phyloP scores from a whole-genome alignment of 2,113 vertebrate genomes.

The Numenius arquata region DNA sequence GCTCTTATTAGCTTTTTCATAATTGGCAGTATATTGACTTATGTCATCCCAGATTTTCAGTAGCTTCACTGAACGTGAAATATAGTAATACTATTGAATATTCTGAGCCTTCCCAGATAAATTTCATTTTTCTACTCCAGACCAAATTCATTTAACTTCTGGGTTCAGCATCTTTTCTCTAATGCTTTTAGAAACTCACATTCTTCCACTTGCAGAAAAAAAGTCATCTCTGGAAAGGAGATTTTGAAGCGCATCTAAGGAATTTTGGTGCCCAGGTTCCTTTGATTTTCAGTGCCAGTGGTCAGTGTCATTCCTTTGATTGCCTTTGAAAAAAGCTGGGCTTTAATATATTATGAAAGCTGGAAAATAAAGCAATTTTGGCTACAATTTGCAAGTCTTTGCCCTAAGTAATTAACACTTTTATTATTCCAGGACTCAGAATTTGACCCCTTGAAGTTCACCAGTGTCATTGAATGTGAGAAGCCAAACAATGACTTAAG shows the following conservation, averaged over 20 bases:
- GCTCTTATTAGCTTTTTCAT: not conserved
- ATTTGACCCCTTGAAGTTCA: constrained; percentile 92
- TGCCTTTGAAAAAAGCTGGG: not conserved
- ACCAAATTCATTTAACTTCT: not conserved
- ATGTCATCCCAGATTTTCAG: not conserved
- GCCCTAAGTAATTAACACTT: not conserved
- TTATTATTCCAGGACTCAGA: constrained; percentile 86
- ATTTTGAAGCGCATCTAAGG: not conserved
- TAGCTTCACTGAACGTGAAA: not conserved
- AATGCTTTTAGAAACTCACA: not conserved
- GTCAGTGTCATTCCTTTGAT: not conserved
- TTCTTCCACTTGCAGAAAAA: not conserved
- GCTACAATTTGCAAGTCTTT: not conserved
- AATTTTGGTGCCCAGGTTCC: not conserved
- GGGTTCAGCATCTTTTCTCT: not conserved
- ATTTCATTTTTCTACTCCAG: not conserved
- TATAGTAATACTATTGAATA: not conserved
- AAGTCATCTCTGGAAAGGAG: not conserved
- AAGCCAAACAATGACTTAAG: constrained; percentile 96
- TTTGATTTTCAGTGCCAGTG: not conserved
- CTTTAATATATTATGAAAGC: not conserved
- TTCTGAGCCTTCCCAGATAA: not conserved
- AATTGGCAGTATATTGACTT: not conserved
- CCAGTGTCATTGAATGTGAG: constrained; percentile 94
- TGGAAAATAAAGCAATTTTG: not conserved